Evolutionary conservation across 2,113 vertebrate species (phyloP).

Genomic region (Istiophorus platypterus): DNA sequence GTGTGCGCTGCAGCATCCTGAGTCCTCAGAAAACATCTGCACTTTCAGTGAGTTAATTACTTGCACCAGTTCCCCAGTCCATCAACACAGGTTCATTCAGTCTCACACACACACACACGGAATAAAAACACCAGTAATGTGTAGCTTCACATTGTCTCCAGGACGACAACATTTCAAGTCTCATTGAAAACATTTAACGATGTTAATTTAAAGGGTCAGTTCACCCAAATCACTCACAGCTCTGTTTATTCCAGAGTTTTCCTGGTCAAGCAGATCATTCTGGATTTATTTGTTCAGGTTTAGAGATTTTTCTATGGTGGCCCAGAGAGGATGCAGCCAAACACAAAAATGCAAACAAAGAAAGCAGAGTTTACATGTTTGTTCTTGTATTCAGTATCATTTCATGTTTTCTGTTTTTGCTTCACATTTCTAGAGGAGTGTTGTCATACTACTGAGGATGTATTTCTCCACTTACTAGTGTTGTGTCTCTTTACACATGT

Average conservation of each 20-base stretch:
- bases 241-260: no score
- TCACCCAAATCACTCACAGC: neutral
- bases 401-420: neutral
- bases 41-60: conserved; percentile 85
- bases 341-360: neutral
- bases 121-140: neutral
- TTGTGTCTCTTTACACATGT: no score
- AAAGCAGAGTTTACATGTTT: neutral
- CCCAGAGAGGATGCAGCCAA: no score
- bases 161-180: no score
- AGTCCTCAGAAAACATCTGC: conserved; percentile 84
- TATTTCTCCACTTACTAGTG: no score
- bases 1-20: conserved; percentile 73
- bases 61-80: conserved; percentile 82
- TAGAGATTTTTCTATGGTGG: no score
- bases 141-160: neutral
- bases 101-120: conserved; percentile 11
- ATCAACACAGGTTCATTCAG: conserved; percentile 49
- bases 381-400: neutral
- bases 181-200: neutral
- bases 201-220: neutral
- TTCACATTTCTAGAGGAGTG: no score
- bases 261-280: no score
- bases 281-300: no score
- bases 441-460: no score